Base-by-base conservation (phyloP, 2,888 invertebrate genomes). In the Artemia sp. region DNA sequence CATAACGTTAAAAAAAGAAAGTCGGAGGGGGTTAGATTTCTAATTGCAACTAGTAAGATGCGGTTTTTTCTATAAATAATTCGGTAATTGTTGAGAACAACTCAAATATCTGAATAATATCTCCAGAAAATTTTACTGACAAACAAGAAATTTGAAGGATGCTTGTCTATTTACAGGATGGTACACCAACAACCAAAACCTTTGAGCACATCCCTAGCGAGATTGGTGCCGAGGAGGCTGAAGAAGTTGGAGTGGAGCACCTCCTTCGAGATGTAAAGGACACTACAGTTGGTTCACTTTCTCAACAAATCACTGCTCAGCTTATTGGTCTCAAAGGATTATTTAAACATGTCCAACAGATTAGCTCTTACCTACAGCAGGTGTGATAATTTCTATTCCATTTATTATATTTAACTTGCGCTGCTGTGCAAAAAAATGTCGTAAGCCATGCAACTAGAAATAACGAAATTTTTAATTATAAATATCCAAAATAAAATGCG, bases 151-250 rank as follows among this genome's bases (percentile, higher is more conserved):
- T 38, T 38, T 38, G 3, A 38, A 2, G 38, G 6, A 38, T 38
- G 38, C 6, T 38, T 6, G 6, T 38, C 38, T 3, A 38, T 38
- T 69, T 68, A 51, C 74, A 85, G 84, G 98, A 99, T 83, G 98
- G 98, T 19, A 92, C 96, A 50, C 97, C 98, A 11, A 96, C 98
- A 8, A 89, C 92, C 12, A 95, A 97, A 79, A 98, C 98, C 8
- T 99, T 98, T 81, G 97, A 98, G 78, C 98, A 99, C 81, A 94
- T 99, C 14, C 90, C 96, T 10, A 97, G 97, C 82, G 98, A 98
- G 84, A 99, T 99, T 77, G 98, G 97, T 8, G 98, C 98, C 3
- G 98, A 99, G 78, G 98, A 99, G 79, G 98, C 98, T 0, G 98
- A 99, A 78, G 98, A 99, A 83, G 98, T 99, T 14, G 98, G 98